Conservation (phyloP, 1,140 invertebrate species). For the Caenorhabditis elegans region DNA sequence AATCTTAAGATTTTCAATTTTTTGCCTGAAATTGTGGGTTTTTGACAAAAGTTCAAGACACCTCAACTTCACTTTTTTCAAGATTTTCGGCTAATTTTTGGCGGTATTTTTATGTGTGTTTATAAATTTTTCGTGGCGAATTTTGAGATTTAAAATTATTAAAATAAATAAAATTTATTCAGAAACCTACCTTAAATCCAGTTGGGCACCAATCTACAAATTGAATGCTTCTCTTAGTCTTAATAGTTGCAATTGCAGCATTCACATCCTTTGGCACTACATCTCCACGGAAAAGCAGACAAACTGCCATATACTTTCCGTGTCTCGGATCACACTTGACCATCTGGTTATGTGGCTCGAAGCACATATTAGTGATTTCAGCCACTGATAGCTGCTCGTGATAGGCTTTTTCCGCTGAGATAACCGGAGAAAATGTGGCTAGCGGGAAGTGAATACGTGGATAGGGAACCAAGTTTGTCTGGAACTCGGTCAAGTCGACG, state of each 20-base stretch:
- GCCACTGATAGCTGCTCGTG: conserved; percentile 77
- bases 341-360: conserved; percentile 81
- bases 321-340: conserved; percentile 72
- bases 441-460: conserved; percentile 76
- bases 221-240: conserved; percentile 78
- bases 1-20: too few species aligned
- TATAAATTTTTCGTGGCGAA: too few species aligned
- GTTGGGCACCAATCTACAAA: conserved; percentile 47
- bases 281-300: conserved; percentile 76
- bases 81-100: too few species aligned
- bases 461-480: conserved; percentile 75
- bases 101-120: too few species aligned
- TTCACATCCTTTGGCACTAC: conserved; percentile 80
- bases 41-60: too few species aligned
- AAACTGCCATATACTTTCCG: conserved; percentile 76
- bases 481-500: conserved; percentile 84
- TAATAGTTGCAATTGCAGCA: conserved; percentile 80
- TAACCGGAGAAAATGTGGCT: conserved; percentile 51
- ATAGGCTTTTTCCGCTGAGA: conserved; percentile 54
- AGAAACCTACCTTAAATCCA: conserved; percentile 34
- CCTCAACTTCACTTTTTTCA: too few species aligned
- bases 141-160: too few species aligned
- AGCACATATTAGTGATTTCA: conserved; percentile 70
- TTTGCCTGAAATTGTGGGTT: too few species aligned
- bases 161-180: too few species aligned